Conservation (phyloP, 2,888 invertebrate species). For the Pyrrhosoma nymphula region DNA sequence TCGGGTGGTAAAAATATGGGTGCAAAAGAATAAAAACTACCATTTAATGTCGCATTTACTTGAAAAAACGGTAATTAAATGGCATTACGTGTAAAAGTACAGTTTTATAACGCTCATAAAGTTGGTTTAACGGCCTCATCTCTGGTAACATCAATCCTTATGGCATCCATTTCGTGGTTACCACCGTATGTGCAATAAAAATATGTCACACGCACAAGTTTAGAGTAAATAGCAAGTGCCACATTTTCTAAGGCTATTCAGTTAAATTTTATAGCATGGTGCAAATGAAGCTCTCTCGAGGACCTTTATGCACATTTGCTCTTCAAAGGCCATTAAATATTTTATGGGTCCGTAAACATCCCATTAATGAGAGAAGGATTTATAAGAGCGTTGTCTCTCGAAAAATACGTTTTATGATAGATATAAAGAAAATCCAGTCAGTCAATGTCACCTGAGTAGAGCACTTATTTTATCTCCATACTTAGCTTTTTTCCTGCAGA, state of each 20-base stretch:
- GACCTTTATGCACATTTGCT: conserved; percentile 8
- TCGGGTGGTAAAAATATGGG: not conserved
- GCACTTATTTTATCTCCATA: not conserved
- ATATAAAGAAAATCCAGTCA: conserved; percentile 24
- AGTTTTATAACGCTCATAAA: not conserved
- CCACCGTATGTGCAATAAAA: not conserved
- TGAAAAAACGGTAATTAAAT: not conserved
- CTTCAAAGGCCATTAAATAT: conserved; percentile 15
- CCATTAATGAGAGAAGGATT: conserved; percentile 20
- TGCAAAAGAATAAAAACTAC: not conserved
- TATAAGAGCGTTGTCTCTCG: conserved; percentile 6
- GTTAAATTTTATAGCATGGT: conserved; percentile 3
- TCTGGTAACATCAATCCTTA: not conserved
- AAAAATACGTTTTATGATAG: not conserved
- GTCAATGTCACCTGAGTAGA: not conserved
- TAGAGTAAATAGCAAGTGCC: conserved; percentile 16
- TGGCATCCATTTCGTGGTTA: not conserved
- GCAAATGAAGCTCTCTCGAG: conserved; percentile 7
- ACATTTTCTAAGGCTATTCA: not conserved
- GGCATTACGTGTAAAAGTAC: not conserved
- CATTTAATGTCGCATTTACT: not conserved
- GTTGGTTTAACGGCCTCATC: not conserved
- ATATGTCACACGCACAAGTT: not conserved
- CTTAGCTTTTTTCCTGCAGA: not conserved
- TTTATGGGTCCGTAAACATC: conserved; percentile 27